Evolutionary conservation across 2,797 vertebrate genomes (phyloP), one percentile per base, ranked within the genome.

Genomic region (Hirundo rustica): DNA sequence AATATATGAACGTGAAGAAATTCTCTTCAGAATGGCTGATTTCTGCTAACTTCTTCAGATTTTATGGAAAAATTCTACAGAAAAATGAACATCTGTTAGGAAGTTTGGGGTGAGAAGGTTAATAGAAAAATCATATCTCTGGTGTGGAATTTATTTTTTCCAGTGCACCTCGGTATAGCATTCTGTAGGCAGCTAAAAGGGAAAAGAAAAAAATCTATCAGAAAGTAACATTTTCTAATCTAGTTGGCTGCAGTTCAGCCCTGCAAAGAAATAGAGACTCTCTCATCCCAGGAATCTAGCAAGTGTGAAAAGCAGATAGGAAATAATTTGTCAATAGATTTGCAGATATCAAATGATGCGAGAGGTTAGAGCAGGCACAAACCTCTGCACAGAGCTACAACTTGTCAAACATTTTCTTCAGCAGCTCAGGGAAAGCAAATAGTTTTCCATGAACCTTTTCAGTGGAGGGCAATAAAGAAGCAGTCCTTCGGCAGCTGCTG

Each of bases 81-180:
- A 67, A 89, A 95, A 80, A 70, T 11, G 23, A 80, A 55, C 0
- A 1, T 47, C 18, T 70, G 36, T 57, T 53, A 85, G 94, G 57
- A 91, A 77, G 72, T 80, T 68, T 58, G 40, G 8, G 58, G 93
- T 85, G 88, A 87, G 77, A 36, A 88, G 68, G 96, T 95, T 96
- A 96, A 95, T 96, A 95, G 89, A 90, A 95, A 95, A 94, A 65
- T 92, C 88, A 4, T 96, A 82, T 96, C 89, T 96, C 74, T 85
- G 50, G 34, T 32, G 32, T 79, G 67, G 61, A 93, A 72, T 93
- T 83, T 71, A 6, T 82, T 57, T 82, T 78, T 58, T 53, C 23
- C 6, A 0, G 22, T 77, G 78, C 50, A 65, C 27, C 65, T 92
- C 8, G 0, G 48, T 76, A 87, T 21, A 48, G 29, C 30, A 57